phyloP scores from a whole-genome alignment of 2,797 vertebrate genomes.

The Merluccius polli region DNA sequence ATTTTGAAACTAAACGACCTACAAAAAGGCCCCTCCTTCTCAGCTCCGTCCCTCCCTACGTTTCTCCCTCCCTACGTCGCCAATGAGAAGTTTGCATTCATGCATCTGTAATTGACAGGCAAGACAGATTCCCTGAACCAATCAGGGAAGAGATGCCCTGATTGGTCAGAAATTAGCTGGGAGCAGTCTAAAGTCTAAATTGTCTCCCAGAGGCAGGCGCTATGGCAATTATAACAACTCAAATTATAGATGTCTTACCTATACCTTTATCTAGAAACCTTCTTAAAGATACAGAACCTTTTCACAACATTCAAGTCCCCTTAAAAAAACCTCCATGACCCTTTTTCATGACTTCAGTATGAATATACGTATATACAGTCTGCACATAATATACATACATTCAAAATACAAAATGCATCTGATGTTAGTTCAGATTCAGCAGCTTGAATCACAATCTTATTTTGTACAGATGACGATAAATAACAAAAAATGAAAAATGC shows the following conservation, averaged over 20 bases:
- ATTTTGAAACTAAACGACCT: background rate
- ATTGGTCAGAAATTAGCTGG: background rate
- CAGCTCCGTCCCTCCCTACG: background rate
- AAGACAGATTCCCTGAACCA: background rate
- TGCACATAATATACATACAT: background rate
- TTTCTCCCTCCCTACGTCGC: no score
- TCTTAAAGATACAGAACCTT: no score
- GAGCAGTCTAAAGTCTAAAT: background rate
- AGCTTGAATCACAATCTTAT: background rate
- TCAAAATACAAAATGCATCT: background rate
- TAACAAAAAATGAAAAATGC: background rate
- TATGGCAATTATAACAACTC: no score
- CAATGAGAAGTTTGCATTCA: background rate
- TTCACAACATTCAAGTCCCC: no score
- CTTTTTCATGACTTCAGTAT: no score
- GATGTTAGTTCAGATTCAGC: background rate
- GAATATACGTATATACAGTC: no score
- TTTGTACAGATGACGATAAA: background rate
- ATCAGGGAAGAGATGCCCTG: background rate
- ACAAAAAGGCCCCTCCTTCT: background rate
- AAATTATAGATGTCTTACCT: no score
- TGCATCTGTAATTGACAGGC: background rate
- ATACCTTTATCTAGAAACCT: no score
- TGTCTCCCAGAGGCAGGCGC: no score
- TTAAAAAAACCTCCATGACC: no score